Evolutionary conservation across 2,797 vertebrate genomes (phyloP), one percentile per base, ranked within the genome.

Genomic region (Bufotes viridis): DNA sequence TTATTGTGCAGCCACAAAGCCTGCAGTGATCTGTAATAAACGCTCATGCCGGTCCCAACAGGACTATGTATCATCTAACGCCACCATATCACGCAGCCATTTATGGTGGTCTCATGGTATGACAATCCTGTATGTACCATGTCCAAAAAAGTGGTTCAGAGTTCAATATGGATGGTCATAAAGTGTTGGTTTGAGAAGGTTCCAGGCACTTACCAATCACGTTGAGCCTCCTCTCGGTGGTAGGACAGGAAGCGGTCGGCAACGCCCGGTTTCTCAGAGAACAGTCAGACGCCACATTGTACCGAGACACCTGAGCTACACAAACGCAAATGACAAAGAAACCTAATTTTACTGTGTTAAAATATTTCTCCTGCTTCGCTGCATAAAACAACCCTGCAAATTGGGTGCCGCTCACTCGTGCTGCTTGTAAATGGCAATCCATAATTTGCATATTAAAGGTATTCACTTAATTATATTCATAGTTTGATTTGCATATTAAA

Each of bases 391-490:
- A 51, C 75, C 75, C 51, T 78, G 75, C 75, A 78, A 78, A 78
- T 78, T 78, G 75, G 75, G 75, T 78, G 75, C 75, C 51, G 75
- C 42, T 53, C 13, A 42, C 74, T n/a, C 75, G 14, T 11, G 18
- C 75, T 24, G 75, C 75, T 78, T 78, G 75, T 78, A 22, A 78
- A 78, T 55, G 22, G 75, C 75, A 78, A 78, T 55, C 51, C 75
- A 78, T 78, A 78, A 78, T 78, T 78, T 78, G 49, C 75, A 78
- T 78, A 78, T 78, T 78, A 78, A 78, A 78, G 75, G 75, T 78
- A 78, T 55, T 78, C 49, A 78, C 51, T 55, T 78, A 78, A 78
- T 78, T 78, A 55, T 78, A 78, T 78, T 78, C 75, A 78, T 53
- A 78, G 75, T 24, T 78, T 55, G 14, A 78, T 78, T 78, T 78